phyloP scores from a whole-genome alignment of 2,888 invertebrate species.

The Diogma glabrata region DNA sequence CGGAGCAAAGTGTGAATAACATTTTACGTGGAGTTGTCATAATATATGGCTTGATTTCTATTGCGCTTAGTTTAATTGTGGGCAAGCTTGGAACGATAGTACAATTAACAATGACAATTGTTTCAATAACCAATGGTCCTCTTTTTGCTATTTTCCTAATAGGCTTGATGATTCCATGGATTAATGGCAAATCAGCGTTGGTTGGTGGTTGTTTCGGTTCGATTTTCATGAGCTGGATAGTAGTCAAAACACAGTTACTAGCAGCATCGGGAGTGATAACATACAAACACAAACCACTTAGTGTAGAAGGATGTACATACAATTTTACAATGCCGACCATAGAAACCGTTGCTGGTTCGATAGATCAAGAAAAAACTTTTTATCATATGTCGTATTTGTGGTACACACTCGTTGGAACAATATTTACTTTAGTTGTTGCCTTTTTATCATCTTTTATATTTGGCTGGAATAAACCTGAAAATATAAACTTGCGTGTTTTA shows the following conservation, averaged over 20 bases:
- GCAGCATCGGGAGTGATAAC: slow-evolving; percentile 45
- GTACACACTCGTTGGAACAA: slow-evolving; percentile 48
- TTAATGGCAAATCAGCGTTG: slow-evolving; percentile 51
- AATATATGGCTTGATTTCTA: slow-evolving; percentile 51
- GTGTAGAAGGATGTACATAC: slow-evolving; percentile 34
- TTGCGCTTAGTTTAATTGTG: slow-evolving; percentile 51
- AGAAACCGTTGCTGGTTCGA: slow-evolving; percentile 9
- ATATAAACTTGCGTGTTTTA: not conserved
- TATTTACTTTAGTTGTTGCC: slow-evolving; percentile 39
- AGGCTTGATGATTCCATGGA: slow-evolving; percentile 53
- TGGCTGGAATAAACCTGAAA: not conserved
- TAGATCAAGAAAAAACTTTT: slow-evolving; percentile 22
- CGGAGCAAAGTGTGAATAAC: slow-evolving; percentile 42
- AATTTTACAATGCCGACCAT: slow-evolving; percentile 26
- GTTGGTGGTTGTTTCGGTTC: slow-evolving; percentile 49
- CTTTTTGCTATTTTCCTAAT: slow-evolving; percentile 58
- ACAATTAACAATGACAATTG: slow-evolving; percentile 48
- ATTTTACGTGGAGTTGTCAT: slow-evolving; percentile 58
- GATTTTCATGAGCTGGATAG: slow-evolving; percentile 49
- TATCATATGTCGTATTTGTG: slow-evolving; percentile 58
- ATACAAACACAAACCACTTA: slow-evolving; percentile 38
- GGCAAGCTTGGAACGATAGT: slow-evolving; percentile 61
- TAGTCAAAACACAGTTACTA: slow-evolving; percentile 48
- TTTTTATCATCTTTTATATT: slow-evolving; percentile 35
- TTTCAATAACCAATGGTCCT: slow-evolving; percentile 55